phyloP scores from a whole-genome alignment of 2,888 invertebrate genomes.

The Camptogramma bilineatum region DNA sequence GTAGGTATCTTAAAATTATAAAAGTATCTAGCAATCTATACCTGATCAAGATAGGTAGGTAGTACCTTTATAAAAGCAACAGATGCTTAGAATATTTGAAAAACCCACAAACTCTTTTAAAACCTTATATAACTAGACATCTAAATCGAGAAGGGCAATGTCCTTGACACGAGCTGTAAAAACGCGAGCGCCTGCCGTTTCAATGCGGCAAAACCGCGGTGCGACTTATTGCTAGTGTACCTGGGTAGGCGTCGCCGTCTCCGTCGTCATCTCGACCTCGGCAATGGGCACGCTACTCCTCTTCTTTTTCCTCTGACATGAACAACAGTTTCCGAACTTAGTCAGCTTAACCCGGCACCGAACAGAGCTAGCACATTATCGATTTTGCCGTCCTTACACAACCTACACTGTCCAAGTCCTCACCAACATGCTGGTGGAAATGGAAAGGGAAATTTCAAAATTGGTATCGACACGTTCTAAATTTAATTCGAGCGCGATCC shows the following conservation, averaged over 20 bases:
- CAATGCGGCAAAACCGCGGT: conserved; percentile 58
- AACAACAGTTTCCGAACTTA: conserved; percentile 70
- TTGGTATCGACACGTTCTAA: conserved; percentile 46
- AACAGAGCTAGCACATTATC: conserved; percentile 53
- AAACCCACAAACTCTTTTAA: conserved; percentile 14
- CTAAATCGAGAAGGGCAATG: conserved; percentile 58
- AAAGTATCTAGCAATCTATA: too few species aligned
- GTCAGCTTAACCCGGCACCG: conserved; percentile 67
- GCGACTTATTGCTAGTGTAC: conserved; percentile 53
- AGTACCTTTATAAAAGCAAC: conserved; percentile 17
- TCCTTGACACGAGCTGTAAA: conserved; percentile 59
- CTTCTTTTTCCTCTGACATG: conserved; percentile 76
- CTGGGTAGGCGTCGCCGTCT: conserved; percentile 83
- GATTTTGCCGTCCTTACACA: conserved; percentile 68
- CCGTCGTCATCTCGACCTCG: conserved; percentile 80
- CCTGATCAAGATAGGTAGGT: conserved; percentile 10
- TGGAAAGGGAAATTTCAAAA: conserved; percentile 30
- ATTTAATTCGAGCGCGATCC: conserved; percentile 56
- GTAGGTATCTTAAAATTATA: not conserved
- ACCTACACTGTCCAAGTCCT: conserved; percentile 56
- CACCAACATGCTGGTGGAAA: conserved; percentile 59
- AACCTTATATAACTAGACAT: conserved; percentile 57
- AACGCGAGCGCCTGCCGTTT: conserved; percentile 51
- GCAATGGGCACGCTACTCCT: conserved; percentile 71
- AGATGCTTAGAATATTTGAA: conserved; percentile 23